Base-by-base conservation (phyloP, 2,113 vertebrate species). In the Gyps fulvus region DNA sequence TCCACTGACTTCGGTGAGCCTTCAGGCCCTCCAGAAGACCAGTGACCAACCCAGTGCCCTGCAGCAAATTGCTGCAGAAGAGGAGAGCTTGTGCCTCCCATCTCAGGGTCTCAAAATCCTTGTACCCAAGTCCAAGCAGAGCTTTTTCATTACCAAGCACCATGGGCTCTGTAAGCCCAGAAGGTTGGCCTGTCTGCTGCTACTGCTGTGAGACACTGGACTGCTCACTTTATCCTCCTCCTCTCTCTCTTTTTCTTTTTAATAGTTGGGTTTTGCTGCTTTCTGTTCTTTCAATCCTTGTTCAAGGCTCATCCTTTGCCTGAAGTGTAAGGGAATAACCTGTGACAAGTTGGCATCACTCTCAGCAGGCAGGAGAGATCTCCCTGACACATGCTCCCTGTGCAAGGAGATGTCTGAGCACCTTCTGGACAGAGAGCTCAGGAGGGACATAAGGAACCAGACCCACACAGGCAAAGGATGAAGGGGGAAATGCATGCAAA, bases 1-100 rank as follows among this genome's bases (percentile, higher is more conserved):
- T 58, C 58, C 38, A n/a, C 10, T 1, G 4, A 22, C 17, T 27
- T 29, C 0, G 0, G 36, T 17, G 62, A 83, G 10, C 49, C 18
- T 57, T 59, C n/a, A n/a, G 50, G 79, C 13, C 13, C 23, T 59
- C 50, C n/a, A 40, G 45, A 81, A 67, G 76, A 18, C 38, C 38
- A 18, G 20, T 15, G 54, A n/a, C 40, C 38, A 61, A 32, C 4
- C 32, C 43, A 34, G 66, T 12, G 50, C 32, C 42, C 49, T 50
- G 50, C 36, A 34, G 50, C 27, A 19, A 45, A 66, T 3, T 0
- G 0, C 11, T 54, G 40, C 40, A 7, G 20, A 74, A 42, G 40
- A 74, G 17, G 21, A 61, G 14, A 62, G 40, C 47, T 42, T 55
- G 29, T 40, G 38, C 34, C 74, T 73, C 29, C 45, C 31, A 8